Evolutionary conservation across 1,140 invertebrate genomes (phyloP).

Genomic region (Ceratina calcarata): DNA sequence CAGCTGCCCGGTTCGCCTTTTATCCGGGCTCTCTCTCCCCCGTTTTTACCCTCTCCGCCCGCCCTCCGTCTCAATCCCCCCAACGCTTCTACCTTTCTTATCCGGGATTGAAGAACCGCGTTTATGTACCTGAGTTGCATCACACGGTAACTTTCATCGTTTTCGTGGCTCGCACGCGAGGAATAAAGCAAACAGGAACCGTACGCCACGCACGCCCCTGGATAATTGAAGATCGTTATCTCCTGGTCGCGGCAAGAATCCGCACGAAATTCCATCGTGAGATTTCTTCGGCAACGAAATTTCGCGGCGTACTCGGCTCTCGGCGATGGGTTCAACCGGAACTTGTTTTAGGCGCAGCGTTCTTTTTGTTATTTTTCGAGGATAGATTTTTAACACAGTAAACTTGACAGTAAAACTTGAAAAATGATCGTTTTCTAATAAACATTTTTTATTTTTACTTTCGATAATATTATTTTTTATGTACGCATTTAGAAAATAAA

Average conservation of each 20-base stretch:
- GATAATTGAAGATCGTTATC: slow-evolving; percentile 42
- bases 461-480: no score
- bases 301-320: not conserved
- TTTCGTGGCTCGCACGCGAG: slow-evolving; percentile 46
- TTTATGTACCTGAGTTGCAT: slow-evolving; percentile 53
- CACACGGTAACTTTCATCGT: slow-evolving; percentile 60
- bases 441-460: no score
- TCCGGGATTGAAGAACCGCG: slow-evolving; percentile 51
- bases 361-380: not conserved
- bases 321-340: not conserved
- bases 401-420: no score
- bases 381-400: no score
- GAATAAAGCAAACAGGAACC: slow-evolving; percentile 49
- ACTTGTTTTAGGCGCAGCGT: not conserved
- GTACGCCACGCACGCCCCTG: slow-evolving; percentile 13
- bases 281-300: not conserved
- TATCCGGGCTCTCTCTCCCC: not conserved
- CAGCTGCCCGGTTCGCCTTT: slow-evolving; percentile 65
- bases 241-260: not conserved
- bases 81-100: slow-evolving; percentile 31
- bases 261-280: slow-evolving; percentile 7
- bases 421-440: no score
- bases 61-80: slow-evolving; percentile 22
- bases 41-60: slow-evolving; percentile 9
- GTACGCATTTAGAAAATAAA: no score